phyloP scores from a whole-genome alignment of 2,113 vertebrate species.

The Dryoscopus gambensis region DNA sequence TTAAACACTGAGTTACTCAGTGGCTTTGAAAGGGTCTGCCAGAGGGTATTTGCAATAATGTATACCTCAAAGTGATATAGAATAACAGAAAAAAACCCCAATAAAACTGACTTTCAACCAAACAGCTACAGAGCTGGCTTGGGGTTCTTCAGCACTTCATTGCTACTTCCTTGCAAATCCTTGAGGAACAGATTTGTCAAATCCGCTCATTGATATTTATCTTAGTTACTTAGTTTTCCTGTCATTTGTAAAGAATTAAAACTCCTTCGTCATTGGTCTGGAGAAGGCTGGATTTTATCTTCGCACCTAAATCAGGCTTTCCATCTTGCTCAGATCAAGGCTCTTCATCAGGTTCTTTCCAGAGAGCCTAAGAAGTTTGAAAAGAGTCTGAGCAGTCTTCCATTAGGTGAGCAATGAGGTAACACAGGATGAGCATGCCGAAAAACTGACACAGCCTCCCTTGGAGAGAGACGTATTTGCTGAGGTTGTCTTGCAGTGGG shows the following conservation, averaged over 20 bases:
- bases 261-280: background rate
- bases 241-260: background rate
- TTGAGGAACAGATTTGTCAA: background rate
- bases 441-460: background rate
- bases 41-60: background rate
- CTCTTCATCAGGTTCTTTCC: background rate
- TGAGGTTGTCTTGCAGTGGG: conserved; percentile 40
- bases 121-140: background rate
- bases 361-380: background rate
- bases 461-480: background rate
- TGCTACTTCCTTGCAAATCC: background rate
- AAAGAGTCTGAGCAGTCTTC: background rate
- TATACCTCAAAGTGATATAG: background rate
- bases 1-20: background rate
- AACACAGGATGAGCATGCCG: background rate
- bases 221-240: background rate
- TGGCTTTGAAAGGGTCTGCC: background rate
- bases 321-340: background rate
- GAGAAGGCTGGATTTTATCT: background rate
- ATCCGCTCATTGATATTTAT: background rate
- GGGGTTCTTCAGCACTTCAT: background rate
- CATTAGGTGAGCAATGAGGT: background rate
- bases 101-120: background rate
- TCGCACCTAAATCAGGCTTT: background rate
- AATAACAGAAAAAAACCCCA: background rate